phyloP scores from a whole-genome alignment of 2,888 invertebrate species.

The Drosophila mulleri region DNA sequence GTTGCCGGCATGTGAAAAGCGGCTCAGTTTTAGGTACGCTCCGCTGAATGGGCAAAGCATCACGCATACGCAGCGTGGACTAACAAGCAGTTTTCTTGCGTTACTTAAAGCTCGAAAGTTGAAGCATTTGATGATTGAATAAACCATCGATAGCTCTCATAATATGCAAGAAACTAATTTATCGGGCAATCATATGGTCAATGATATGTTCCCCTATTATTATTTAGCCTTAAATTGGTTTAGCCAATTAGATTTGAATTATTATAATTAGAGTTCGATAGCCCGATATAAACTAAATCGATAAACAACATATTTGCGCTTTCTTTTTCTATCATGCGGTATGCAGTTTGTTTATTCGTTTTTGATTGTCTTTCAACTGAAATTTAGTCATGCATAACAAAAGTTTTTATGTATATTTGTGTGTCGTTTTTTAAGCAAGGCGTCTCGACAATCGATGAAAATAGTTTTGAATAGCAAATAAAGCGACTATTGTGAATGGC shows the following conservation, averaged over 20 bases:
- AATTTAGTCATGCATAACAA: slow-evolving; percentile 39
- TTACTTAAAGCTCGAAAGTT: not conserved
- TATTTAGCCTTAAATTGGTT: not conserved
- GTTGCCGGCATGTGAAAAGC: slow-evolving; percentile 40
- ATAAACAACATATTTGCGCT: slow-evolving; percentile 12
- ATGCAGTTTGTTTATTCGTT: slow-evolving; percentile 6
- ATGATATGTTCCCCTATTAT: not conserved
- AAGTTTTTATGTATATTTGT: slow-evolving; percentile 16
- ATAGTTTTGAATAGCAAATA: slow-evolving; percentile 77
- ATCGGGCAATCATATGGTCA: not conserved
- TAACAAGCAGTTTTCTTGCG: not conserved
- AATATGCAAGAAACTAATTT: not conserved
- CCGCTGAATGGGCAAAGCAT: slow-evolving; percentile 25
- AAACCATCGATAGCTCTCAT: not conserved
- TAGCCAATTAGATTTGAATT: not conserved
- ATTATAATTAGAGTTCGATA: not conserved
- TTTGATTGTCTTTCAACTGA: slow-evolving; percentile 30
- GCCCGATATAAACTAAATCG: slow-evolving; percentile 1
- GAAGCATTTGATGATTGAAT: not conserved
- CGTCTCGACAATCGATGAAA: slow-evolving; percentile 63
- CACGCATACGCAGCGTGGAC: slow-evolving; percentile 46
- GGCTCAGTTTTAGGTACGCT: slow-evolving; percentile 48
- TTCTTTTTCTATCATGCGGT: slow-evolving; percentile 8
- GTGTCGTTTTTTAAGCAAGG: slow-evolving; percentile 18
- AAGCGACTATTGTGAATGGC: slow-evolving; percentile 71